Evolutionary conservation across 2,888 invertebrate genomes (phyloP), one percentile per base, ranked within the genome.

Genomic region (Nymphalis urticae): DNA sequence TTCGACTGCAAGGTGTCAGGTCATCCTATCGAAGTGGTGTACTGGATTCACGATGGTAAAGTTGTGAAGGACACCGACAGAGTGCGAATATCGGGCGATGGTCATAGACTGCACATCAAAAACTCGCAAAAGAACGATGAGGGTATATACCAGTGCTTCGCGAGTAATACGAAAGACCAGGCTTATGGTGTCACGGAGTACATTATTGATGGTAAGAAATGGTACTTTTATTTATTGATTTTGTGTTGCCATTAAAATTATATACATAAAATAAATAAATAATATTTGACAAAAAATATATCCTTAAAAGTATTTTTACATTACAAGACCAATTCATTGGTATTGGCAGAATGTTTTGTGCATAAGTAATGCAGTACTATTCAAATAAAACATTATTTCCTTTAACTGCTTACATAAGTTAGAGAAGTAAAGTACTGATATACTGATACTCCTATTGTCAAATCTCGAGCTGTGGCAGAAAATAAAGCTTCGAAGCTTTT

Each of bases 71-170:
- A 93, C 64, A 94, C 93, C 77, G 94, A 94, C 76, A 93, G 95
- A 74, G 86, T 94, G 66, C 93, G 94, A 85, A 85, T 94, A 79
- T 88, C 93, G 59, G 85, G 86, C 68, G 91, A 92, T 73, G 86
- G 89, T 56, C 84, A 84, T 84, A 89, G 92, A 77, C 82, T 95
- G 86, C 93, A 94, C 82, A 94, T 96, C 78, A 94, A 93, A 77
- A 94, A 94, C 72, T 90, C 97, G 62, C 95, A 95, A 75, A 95
- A 96, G 76, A 96, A 96, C 69, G 98, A 98, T 86, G 95, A 96
- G 69, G 98, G 98, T 54, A 96, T 98, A 95, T 98, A 97, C 88
- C 98, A 98, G 82, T 98, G 98, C 85, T 95, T 98, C 77, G 97
- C 96, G 8, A 95, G 95, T 80, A 97, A 97, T 80, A 95, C 96